Evolutionary conservation across 2,113 vertebrate genomes (phyloP).

Genomic region (Neodontobutis hainanensis): DNA sequence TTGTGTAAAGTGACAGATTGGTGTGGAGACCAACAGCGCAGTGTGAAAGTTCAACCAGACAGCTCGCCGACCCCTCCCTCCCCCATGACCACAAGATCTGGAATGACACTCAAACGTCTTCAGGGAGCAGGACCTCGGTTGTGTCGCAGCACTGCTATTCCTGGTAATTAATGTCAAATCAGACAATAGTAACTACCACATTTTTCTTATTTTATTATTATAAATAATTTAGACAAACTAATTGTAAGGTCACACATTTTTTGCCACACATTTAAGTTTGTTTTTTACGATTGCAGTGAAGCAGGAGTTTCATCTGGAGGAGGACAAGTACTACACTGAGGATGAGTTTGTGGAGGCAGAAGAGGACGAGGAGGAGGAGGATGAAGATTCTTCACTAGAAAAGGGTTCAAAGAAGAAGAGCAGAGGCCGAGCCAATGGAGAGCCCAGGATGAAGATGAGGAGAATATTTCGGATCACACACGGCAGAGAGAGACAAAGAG

Average conservation of each 20-base stretch:
- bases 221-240: too few species aligned
- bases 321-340: conserved; percentile 77
- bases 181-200: too few species aligned
- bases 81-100: conserved; percentile 78
- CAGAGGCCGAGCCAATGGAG: conserved; percentile 68
- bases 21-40: conserved; percentile 50
- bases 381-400: conserved; percentile 50
- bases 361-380: conserved; percentile 68
- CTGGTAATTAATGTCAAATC: conserved; percentile 51
- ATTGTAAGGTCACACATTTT: background rate
- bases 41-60: conserved; percentile 65
- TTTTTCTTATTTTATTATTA: too few species aligned
- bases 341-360: conserved; percentile 76
- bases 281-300: conserved; percentile 47
- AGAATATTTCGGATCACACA: conserved; percentile 84
- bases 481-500: conserved; percentile 77
- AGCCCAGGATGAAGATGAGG: conserved; percentile 78
- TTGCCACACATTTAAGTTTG: too few species aligned
- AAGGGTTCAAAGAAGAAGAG: conserved; percentile 69
- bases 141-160: conserved; percentile 48
- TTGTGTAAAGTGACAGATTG: conserved; percentile 36
- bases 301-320: conserved; percentile 72
- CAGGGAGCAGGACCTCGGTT: conserved; percentile 41
- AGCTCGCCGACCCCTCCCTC: conserved; percentile 57
- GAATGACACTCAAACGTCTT: conserved; percentile 68